These are phyloP conservation scores for Anthoptus insignis DNA, from an alignment of 2,888 invertebrate genomes.

Conservation along the genomic window DNA sequence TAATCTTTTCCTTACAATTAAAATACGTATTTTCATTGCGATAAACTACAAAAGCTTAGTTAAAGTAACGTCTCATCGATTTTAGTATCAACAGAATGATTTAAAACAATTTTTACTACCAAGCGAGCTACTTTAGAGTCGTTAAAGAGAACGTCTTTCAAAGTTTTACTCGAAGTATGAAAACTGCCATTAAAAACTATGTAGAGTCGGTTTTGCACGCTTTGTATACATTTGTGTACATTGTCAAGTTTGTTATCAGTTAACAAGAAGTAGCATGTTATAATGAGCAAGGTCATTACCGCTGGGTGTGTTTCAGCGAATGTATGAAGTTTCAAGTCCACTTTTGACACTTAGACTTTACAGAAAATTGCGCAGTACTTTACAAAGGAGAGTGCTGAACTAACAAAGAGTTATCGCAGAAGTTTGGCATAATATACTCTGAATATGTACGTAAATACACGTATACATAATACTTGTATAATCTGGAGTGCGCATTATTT, in stretches of 20 bases:
- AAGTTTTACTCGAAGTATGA: slow-evolving; percentile 44
- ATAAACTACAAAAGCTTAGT: neutral
- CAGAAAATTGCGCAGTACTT: slow-evolving; percentile 1
- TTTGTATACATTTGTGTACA: slow-evolving; percentile 52
- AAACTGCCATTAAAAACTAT: slow-evolving; percentile 51
- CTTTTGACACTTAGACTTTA: slow-evolving; percentile 14
- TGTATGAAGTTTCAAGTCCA: slow-evolving; percentile 13
- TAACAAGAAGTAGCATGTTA: slow-evolving; percentile 50
- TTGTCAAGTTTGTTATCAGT: slow-evolving; percentile 51
- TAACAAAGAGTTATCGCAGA: neutral
- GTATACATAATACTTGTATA: no score
- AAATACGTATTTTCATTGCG: no score
- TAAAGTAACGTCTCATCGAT: neutral
- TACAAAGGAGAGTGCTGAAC: neutral
- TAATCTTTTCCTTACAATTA: no score
- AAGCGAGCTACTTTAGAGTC: neutral
- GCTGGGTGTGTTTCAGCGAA: slow-evolving; percentile 16
- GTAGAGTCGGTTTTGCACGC: slow-evolving; percentile 42
- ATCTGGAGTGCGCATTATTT: no score
- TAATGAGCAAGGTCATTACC: slow-evolving; percentile 54
- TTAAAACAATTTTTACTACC: slow-evolving; percentile 23
- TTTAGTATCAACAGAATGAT: neutral
- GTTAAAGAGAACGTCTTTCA: slow-evolving; percentile 28
- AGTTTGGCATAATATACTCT: neutral
- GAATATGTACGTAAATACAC: no score